Percentiles rank a stretch among this genome's conserved stretches.
phyloP scores from a whole-genome alignment of 2,888 invertebrate species.

The Anarsia innoxiella region DNA sequence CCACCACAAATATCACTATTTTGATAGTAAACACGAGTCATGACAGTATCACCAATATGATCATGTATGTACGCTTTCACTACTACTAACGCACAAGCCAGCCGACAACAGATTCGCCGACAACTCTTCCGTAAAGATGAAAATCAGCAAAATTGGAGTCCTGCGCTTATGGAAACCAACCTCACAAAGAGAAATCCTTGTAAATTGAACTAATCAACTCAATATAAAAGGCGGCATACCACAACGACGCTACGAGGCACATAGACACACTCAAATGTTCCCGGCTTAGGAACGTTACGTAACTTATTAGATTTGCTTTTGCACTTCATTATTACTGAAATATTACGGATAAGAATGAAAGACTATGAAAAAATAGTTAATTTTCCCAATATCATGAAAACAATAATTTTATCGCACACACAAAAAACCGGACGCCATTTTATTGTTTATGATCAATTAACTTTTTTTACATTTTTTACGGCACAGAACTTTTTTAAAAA shows the following conservation, averaged over 20 bases:
- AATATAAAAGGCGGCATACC: constrained; percentile 62
- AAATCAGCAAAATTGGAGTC: constrained; percentile 28
- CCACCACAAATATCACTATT: constrained; percentile 59
- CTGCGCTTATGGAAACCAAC: constrained; percentile 25
- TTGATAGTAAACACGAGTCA: constrained; percentile 68
- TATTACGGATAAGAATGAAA: constrained; percentile 23
- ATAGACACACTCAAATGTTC: constrained; percentile 57
- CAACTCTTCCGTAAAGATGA: constrained; percentile 33
- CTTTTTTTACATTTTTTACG: constrained; percentile 25
- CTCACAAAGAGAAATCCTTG: constrained; percentile 29
- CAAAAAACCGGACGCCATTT: constrained; percentile 74
- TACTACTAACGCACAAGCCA: constrained; percentile 65
- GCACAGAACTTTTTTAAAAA: too few relatives aligned
- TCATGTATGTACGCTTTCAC: constrained; percentile 71
- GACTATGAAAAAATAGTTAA: constrained; percentile 27
- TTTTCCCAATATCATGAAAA: constrained; percentile 48
- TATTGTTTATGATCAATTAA: constrained; percentile 66
- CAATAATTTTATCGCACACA: constrained; percentile 70
- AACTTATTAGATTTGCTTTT: constrained; percentile 25
- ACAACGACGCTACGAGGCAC: constrained; percentile 63
- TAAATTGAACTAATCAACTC: constrained; percentile 49
- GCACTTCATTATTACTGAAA: constrained; percentile 27
- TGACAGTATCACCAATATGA: constrained; percentile 69
- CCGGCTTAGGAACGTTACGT: constrained; percentile 24
- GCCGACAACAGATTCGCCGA: constrained; percentile 59